A percentile compares a stretch with the other conserved stretches of the same genome.
Conservation (phyloP, 2,888 invertebrate genomes). For the Dilophus febrilis region DNA sequence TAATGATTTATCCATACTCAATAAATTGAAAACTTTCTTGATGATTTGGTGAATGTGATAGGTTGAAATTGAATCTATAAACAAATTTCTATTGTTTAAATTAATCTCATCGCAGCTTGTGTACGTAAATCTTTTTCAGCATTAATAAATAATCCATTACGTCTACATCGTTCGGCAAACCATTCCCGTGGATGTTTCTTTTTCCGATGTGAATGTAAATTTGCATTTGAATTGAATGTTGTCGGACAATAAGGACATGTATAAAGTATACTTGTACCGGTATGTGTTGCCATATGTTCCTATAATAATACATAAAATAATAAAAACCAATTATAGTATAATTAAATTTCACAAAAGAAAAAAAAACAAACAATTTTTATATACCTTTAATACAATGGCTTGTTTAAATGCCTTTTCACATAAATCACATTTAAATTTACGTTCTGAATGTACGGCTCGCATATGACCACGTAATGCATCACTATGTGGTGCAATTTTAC, state of each 20-base stretch:
- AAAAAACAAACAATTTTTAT: no score
- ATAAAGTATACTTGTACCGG: constrained; percentile 24
- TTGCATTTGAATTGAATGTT: constrained; percentile 29
- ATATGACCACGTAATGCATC: constrained; percentile 25
- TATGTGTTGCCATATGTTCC: constrained; percentile 29
- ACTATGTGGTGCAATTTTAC: constrained; percentile 23
- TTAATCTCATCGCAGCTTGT: no score
- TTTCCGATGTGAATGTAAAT: constrained; percentile 28
- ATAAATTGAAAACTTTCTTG: no score
- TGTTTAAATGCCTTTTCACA: constrained; percentile 27
- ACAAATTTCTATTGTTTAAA: no score
- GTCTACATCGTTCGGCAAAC: no score
- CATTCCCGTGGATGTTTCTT: constrained; percentile 26
- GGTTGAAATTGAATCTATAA: no score
- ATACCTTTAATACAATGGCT: not conserved
- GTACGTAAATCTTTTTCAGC: no score
- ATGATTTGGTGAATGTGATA: no score
- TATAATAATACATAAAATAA: constrained; percentile 7
- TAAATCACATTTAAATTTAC: constrained; percentile 22
- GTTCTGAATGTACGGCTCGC: constrained; percentile 24
- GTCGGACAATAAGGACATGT: constrained; percentile 27
- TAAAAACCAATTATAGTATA: no score
- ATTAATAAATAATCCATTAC: no score
- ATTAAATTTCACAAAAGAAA: no score
- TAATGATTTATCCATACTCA: no score